Base-by-base conservation (phyloP, 2,888 invertebrate genomes). In the Scaptomyza tumidula region DNA sequence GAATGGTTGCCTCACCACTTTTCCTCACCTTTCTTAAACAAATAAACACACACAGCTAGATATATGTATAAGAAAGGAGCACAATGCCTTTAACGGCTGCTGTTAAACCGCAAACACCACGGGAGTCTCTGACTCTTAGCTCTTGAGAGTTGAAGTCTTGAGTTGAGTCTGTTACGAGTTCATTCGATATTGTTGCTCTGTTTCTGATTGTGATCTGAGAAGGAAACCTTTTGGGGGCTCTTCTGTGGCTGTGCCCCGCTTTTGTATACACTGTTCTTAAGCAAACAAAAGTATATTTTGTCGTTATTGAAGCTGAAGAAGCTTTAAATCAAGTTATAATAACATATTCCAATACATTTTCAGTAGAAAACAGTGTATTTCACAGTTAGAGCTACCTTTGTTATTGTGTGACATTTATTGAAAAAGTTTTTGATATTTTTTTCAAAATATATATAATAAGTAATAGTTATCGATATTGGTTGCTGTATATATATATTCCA, bases 71-170 rank as follows among this genome's bases (percentile, higher is more conserved):
- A 31, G 44, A 13, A 44, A 58, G 62, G 49, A 62, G 62, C 59
- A 59, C 62, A 62, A 60, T 50, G 61, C 24, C 63, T 52, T 16
- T 46, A 52, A 16, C 55, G 55, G 41, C 59, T 58, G 66, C 57
- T 68, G 78, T 78, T 75, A 74, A 83, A 83, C 83, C 81, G 67
- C 83, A 83, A 64, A 66, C 78, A 78, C 80, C 71, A 68, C 78
- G 86, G 86, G 86, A 78, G 75, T 73, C 80, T 68, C 50, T 29
- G 27, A 49, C 43, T 61, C 65, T 67, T 46, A 53, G 37, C 19
- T 53, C 53, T 41, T 41, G 3, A 49, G 29, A 33, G 41, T 48
- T 52, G 1, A 39, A 19, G 11, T 43, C 55, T 69, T 19, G 35
- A 48, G 43, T 69, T 19, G 35, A 48, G 43, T 56, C 60, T 44